phyloP scores from a whole-genome alignment of 2,797 vertebrate species.

The Pseudocheirus occidentalis region DNA sequence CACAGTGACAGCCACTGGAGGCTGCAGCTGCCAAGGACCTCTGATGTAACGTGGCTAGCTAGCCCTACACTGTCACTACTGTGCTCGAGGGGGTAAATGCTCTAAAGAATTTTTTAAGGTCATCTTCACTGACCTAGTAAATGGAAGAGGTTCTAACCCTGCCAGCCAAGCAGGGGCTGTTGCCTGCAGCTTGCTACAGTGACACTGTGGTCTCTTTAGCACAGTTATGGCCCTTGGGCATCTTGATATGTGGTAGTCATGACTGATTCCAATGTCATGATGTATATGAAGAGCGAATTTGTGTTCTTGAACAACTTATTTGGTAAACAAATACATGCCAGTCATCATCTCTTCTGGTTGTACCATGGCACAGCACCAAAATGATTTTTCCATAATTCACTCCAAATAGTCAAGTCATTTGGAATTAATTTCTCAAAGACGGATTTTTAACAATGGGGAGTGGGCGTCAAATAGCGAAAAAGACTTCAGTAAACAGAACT shows the following conservation, averaged over 20 bases:
- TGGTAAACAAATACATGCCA: background rate
- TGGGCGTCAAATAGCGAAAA: background rate
- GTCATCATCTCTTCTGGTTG: background rate
- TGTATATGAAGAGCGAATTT: background rate
- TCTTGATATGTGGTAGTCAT: background rate
- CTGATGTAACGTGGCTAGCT: background rate
- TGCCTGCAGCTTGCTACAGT: background rate
- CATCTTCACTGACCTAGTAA: constrained; percentile 48
- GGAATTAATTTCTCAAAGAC: constrained; percentile 27
- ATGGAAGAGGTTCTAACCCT: constrained; percentile 48
- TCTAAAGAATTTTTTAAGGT: constrained; percentile 40
- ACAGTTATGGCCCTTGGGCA: background rate
- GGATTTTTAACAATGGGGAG: background rate
- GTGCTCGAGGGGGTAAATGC: constrained; percentile 15
- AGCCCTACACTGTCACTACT: background rate
- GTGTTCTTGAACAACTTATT: background rate
- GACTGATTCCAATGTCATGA: background rate
- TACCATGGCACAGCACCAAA: background rate
- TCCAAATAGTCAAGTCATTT: constrained; percentile 11
- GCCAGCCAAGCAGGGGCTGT: background rate
- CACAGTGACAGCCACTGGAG: background rate
- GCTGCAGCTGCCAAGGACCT: background rate
- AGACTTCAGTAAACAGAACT: background rate
- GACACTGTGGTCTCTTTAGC: constrained; percentile 21
- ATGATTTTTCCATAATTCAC: constrained; percentile 40